Evolutionary conservation across 2,888 invertebrate species (phyloP).

Genomic region (Temnothorax ravouxi): DNA sequence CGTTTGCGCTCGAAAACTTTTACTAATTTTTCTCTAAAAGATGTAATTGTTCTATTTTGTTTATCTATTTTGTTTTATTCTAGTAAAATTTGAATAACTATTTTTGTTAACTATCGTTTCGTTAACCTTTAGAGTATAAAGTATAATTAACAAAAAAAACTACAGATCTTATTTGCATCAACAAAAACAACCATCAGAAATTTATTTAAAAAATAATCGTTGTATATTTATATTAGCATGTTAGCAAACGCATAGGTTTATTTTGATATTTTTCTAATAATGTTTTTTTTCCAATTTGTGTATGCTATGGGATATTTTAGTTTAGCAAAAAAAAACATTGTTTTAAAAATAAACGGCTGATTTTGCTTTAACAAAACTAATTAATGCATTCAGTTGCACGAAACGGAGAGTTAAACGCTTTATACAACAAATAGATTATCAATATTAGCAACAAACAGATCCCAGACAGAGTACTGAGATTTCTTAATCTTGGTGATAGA

Average conservation of each 20-base stretch:
- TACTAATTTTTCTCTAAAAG: not conserved
- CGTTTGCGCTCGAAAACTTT: not conserved
- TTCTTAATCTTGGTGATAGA: too few relatives aligned
- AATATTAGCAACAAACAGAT: too few relatives aligned
- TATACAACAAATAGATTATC: too few relatives aligned
- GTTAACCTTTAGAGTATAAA: not conserved
- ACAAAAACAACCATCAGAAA: not conserved
- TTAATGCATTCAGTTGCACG: not conserved
- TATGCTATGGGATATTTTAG: not conserved
- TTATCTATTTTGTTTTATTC: not conserved
- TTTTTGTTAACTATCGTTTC: not conserved
- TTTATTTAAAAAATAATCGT: not conserved
- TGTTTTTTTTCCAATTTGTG: constrained; percentile 9
- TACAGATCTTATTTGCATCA: not conserved
- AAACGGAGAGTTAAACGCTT: not conserved
- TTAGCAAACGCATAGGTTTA: not conserved
- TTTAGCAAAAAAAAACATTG: constrained; percentile 10
- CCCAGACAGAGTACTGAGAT: too few relatives aligned
- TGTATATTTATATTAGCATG: constrained; percentile 8
- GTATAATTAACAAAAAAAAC: not conserved
- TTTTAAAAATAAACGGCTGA: not conserved
- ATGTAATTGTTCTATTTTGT: not conserved
- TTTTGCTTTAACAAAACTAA: not conserved
- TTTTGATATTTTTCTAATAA: constrained; percentile 17
- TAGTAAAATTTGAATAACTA: not conserved